Evolutionary conservation across 2,113 vertebrate species (phyloP), one percentile per base, ranked within the genome.

Genomic region (Chitala chitala): DNA sequence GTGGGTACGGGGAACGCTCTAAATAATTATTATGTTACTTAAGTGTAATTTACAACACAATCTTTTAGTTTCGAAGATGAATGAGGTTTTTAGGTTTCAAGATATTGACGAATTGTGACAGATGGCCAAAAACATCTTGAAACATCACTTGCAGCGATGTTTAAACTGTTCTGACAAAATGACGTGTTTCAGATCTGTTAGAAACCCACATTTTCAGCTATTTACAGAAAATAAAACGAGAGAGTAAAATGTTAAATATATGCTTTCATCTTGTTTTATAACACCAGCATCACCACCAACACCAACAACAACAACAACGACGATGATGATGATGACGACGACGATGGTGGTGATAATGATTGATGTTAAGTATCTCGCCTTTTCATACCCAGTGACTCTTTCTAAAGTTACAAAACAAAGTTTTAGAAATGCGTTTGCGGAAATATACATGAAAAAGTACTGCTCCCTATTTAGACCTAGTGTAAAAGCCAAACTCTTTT

Each of bases 11-110:
- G 77, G 75, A 84, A 78, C 85, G 81, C 76, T 82, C 74, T 75
- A 77, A 83, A 89, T 88, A 86, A 89, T 90, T 84, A 87, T 89
- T 79, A 87, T 89, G 86, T 90, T 87, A 86, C 85, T 89, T 69
- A 80, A 79, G 84, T 82, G 86, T 82, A 81, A 89, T 91, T 89
- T 87, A 87, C 87, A 90, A 88, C 86, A 89, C 87, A 89, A 88
- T 53, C 63, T 31, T 6, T 24, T 46, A 54, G 40, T 61, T 10
- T 50, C 29, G 40, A 38, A 73, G 44, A 73, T 33, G 56, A 73
- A 38, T 73, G 26, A 63, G 44, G 12, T 64, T 72, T 50, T 63
- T 33, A 2, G 29, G 24, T 51, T 22, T 50, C 29, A 66, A 24
- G 6, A 44, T 42, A 56, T 44, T 2, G 38, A 46, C 24, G 12